Conservation (phyloP, 2,797 vertebrate species). For the Pangasius mekongensis region DNA sequence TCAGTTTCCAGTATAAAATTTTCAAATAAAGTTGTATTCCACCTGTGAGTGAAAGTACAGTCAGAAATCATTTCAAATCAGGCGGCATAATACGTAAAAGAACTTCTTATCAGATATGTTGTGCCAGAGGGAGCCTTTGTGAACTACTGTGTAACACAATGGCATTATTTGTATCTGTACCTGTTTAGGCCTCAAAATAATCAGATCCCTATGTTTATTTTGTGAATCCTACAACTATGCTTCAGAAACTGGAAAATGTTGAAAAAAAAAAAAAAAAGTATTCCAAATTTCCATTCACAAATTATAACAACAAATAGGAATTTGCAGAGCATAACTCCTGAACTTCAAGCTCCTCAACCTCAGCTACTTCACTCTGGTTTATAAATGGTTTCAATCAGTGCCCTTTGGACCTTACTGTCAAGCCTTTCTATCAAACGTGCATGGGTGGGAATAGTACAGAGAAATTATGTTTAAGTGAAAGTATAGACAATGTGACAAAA, state of each 20-base stretch:
- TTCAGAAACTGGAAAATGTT: neutral
- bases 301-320: neutral
- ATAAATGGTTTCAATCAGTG: neutral
- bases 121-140: neutral
- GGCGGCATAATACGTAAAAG: neutral
- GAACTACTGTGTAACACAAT: neutral
- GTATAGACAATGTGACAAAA: neutral
- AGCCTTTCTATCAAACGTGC: neutral
- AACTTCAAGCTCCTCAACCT: neutral
- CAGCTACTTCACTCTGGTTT: neutral
- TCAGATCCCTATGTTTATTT: neutral
- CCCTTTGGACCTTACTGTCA: neutral
- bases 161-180: neutral
- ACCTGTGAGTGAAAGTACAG: neutral
- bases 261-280: neutral
- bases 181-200: neutral
- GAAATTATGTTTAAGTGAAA: neutral
- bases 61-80: slow-evolving; percentile 1
- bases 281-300: neutral
- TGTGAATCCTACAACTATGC: neutral
- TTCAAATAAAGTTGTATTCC: neutral
- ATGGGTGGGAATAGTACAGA: neutral
- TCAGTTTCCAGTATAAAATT: neutral
- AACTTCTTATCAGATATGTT: neutral
- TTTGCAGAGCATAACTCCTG: neutral